Evolutionary conservation across 1,140 invertebrate genomes (phyloP).

Genomic region (Drosophila obscura): DNA sequence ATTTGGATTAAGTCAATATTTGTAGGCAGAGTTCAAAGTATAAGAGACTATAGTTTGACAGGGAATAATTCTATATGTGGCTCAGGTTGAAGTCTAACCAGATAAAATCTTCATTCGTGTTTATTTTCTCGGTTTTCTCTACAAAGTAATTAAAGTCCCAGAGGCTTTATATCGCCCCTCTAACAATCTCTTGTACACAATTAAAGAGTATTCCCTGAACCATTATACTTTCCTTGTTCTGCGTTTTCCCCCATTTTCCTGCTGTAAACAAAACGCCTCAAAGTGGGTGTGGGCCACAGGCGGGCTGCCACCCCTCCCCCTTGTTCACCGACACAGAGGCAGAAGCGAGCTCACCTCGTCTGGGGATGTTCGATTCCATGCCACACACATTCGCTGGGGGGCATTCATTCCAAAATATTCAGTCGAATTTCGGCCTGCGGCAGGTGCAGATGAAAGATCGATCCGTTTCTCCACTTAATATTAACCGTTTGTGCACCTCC

Average conservation of each 20-base stretch:
- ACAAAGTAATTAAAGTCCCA: too few relatives aligned
- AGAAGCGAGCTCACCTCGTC: neutral
- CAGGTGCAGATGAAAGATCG: slow-evolving; percentile 56
- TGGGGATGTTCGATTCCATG: slow-evolving; percentile 25
- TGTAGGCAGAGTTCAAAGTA: too few relatives aligned
- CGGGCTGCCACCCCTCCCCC: neutral
- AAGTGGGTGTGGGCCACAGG: slow-evolving; percentile 21
- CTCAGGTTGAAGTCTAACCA: too few relatives aligned
- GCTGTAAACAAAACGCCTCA: slow-evolving; percentile 64
- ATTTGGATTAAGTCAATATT: too few relatives aligned
- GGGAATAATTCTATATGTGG: too few relatives aligned
- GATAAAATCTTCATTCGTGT: too few relatives aligned
- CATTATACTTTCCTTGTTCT: neutral
- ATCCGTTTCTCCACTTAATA: neutral
- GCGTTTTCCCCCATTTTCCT: slow-evolving; percentile 3
- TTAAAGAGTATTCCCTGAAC: slow-evolving; percentile 21
- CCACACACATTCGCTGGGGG: slow-evolving; percentile 9
- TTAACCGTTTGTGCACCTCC: too few relatives aligned
- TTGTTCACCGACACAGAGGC: neutral
- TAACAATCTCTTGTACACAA: neutral
- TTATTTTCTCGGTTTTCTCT: neutral
- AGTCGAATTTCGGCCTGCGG: slow-evolving; percentile 55
- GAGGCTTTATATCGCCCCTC: too few relatives aligned
- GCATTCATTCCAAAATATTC: neutral
- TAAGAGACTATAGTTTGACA: too few relatives aligned